Conservation (phyloP, 2,888 invertebrate species). For the Agrochola lota region DNA sequence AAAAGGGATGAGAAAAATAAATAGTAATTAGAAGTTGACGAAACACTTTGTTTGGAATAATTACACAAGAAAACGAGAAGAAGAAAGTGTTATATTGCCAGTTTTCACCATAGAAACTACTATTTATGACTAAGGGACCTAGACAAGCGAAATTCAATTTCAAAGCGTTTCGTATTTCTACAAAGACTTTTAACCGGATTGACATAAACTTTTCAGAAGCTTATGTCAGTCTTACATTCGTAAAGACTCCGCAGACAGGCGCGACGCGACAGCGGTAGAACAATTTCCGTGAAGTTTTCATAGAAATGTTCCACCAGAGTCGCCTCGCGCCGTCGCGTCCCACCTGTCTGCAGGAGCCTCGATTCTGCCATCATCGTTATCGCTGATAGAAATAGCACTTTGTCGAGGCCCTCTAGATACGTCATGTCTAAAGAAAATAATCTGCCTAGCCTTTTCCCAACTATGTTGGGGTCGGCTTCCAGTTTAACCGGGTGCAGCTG, state of each 20-base stretch:
- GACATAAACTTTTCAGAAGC: neutral
- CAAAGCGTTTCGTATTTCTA: neutral
- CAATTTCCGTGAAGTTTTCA: neutral
- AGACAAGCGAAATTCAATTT: neutral
- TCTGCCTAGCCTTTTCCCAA: too few species aligned
- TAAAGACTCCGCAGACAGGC: too few species aligned
- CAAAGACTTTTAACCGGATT: neutral
- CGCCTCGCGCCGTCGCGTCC: too few species aligned
- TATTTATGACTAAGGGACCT: too few species aligned
- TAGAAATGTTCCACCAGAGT: too few species aligned
- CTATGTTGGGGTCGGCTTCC: too few species aligned
- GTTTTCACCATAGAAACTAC: neutral
- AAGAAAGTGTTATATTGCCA: neutral
- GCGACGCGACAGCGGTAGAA: too few species aligned
- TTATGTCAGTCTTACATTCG: neutral
- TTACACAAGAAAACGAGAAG: neutral
- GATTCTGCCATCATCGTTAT: too few species aligned
- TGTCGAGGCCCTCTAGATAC: too few species aligned
- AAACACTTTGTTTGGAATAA: neutral
- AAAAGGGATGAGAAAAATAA: neutral
- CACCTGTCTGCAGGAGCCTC: too few species aligned
- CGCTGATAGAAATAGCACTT: too few species aligned
- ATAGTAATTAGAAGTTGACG: neutral
- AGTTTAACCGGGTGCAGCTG: neutral
- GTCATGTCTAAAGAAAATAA: too few species aligned